Percentiles rank a stretch among this genome's conserved stretches.
Evolutionary conservation across 1,140 invertebrate species (phyloP).

Genomic region (Procambarus virginalis): DNA sequence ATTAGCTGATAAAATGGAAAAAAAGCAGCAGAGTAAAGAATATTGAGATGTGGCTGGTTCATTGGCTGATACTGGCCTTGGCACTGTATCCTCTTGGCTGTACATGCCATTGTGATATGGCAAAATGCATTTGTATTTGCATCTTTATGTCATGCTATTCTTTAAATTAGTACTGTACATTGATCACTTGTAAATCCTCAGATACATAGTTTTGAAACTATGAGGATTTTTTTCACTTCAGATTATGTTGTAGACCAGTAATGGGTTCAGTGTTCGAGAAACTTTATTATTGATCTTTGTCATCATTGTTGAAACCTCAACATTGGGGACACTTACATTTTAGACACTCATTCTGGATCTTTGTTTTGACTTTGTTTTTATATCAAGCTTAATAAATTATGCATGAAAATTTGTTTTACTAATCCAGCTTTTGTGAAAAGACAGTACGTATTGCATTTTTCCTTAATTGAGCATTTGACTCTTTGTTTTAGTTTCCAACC

Average conservation of each 20-base stretch:
- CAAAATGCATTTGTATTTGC: no score
- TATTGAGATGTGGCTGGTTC: not conserved
- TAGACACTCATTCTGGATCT: not conserved
- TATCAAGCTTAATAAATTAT: slow-evolving; percentile 3
- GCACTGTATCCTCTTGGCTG: not conserved
- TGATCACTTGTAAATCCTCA: not conserved
- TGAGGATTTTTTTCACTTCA: not conserved
- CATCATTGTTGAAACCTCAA: not conserved
- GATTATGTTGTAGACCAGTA: not conserved
- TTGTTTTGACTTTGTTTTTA: not conserved
- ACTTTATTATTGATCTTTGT: not conserved
- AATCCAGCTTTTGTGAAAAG: not conserved
- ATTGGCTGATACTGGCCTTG: not conserved
- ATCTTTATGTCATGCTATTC: not conserved
- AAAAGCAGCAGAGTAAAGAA: not conserved
- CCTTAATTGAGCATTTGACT: no score
- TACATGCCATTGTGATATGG: no score
- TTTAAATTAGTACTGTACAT: not conserved
- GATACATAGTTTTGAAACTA: not conserved
- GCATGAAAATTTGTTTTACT: not conserved
- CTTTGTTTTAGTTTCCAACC: no score
- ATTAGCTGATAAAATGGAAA: not conserved
- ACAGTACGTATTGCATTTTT: no score
- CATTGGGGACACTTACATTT: not conserved
- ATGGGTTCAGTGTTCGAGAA: not conserved